Base-by-base conservation (phyloP, 2,888 invertebrate genomes). In the Platerodrilus igneus region DNA sequence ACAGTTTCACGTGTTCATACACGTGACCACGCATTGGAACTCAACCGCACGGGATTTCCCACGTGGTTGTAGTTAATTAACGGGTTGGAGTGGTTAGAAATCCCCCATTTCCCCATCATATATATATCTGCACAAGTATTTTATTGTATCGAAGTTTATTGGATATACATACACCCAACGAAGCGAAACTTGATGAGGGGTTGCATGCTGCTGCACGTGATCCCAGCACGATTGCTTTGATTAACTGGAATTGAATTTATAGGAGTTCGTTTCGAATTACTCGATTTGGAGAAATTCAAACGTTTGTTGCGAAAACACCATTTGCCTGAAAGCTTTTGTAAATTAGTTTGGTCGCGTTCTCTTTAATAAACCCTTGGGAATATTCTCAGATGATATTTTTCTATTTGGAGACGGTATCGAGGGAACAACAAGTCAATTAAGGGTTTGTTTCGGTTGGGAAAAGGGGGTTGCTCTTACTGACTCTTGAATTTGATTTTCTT, bases 41-140 rank as follows among this genome's bases (percentile, higher is more conserved):
- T 41, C 48, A 46, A 48, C 44, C 49, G 45, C 49, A 45, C 53
- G 53, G 56, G 50, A 53, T 55, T 51, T 57, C 58, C 58, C 60
- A 60, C 60, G 59, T 60, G 60, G 59, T 51, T 55, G 37, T 42
- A 53, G 57, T 58, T 60, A 59, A 60, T 60, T 58, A 60, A n/a
- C n/a, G n/a, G n/a, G n/a, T n/a, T n/a, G n/a, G n/a, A n/a, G n/a
- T n/a, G n/a, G n/a, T n/a, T n/a, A n/a, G n/a, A n/a, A n/a, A n/a
- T n/a, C n/a, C n/a, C n/a, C n/a, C n/a, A n/a, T n/a, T n/a, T n/a
- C n/a, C n/a, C n/a, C n/a, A n/a, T n/a, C n/a, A n/a, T n/a, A n/a
- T n/a, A n/a, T n/a, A n/a, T n/a, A n/a, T n/a, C n/a, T n/a, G n/a
- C n/a, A n/a, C n/a, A n/a, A n/a, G n/a, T n/a, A n/a, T n/a, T n/a